Evolutionary conservation across 2,888 invertebrate genomes (phyloP), one percentile per base, ranked within the genome.

Genomic region (Drosophila eohydei): DNA sequence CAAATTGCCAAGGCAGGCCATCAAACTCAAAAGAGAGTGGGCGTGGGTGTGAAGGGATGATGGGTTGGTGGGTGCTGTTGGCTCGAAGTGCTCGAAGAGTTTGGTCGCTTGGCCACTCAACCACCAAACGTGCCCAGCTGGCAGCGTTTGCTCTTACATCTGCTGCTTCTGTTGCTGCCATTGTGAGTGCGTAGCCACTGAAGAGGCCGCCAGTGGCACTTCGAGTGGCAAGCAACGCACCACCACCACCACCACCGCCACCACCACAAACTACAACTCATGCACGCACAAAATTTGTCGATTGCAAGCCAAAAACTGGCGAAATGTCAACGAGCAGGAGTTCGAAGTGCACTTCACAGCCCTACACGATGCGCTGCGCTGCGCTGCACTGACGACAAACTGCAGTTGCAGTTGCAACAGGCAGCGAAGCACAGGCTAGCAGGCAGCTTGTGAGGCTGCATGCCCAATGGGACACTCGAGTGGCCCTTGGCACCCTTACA

Each of bases 111-210:
- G 82, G 67, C 77, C 83, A 76, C 71, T 88, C 78, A 87, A 83
- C 79, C 85, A 70, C 63, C 85, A 89, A 89, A 84, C 84, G 84
- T 84, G 84, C 77, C 80, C 89, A 82, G 85, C 89, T 89, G 89
- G 73, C 87, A 74, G 66, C 56, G 67, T 73, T 71, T 67, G 65
- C 40, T 36, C 36, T 34, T 51, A 52, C 50, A 50, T 26, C 34
- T 21, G 46, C 56, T 56, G 65, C 78, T 55, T 50, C 32, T 44
- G 66, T 67, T 83, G 51, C 51, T 21, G 21, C 51, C 38, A 74
- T 83, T 83, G 80, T 83, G 71, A 77, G 68, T 51, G 79, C 80
- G 76, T 71, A 72, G 64, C 62, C 77, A 48, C 65, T 81, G 74
- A 78, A 81, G 81, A 74, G 81, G 61, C 64, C 43, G 60, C 59